A percentile compares a stretch with the other conserved stretches of the same genome.
Evolutionary conservation across 2,113 vertebrate species (phyloP).

Genomic region (Toxotes chatareus): DNA sequence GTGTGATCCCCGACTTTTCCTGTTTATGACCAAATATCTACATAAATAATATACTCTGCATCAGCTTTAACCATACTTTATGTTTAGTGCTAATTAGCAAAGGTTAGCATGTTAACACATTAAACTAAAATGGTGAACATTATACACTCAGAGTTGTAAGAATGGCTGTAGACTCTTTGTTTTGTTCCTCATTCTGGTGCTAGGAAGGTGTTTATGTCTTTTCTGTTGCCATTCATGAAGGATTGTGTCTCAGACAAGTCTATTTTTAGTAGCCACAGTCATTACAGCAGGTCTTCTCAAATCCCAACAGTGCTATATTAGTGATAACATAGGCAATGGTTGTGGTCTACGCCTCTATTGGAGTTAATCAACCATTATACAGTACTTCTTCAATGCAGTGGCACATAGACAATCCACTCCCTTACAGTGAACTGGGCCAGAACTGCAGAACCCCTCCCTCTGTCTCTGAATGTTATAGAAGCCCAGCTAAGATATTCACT

Average conservation of each 20-base stretch:
- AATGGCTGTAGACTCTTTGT: not conserved
- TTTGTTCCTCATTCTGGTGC: not conserved
- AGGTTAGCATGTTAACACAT: not conserved
- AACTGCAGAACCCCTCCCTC: conserved; percentile 47
- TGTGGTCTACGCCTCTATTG: conserved; percentile 36
- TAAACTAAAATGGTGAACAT: not conserved
- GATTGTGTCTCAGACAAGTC: not conserved
- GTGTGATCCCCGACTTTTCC: not conserved
- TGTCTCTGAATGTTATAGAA: conserved; percentile 27
- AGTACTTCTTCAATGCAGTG: conserved; percentile 25
- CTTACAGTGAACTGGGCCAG: conserved; percentile 45
- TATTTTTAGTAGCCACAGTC: conserved; percentile 16
- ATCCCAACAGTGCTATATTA: conserved; percentile 41
- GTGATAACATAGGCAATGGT: conserved; percentile 43
- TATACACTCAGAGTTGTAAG: not conserved
- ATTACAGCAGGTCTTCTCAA: conserved; percentile 11
- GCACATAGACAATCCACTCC: conserved; percentile 55
- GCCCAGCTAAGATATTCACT: conserved; percentile 46
- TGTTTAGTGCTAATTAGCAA: not conserved
- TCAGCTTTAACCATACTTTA: not conserved
- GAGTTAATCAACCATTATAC: conserved; percentile 63
- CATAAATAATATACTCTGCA: not conserved
- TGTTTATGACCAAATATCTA: not conserved
- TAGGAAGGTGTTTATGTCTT: conserved; percentile 3
- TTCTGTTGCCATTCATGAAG: not conserved